These are phyloP conservation scores for Boleophthalmus pectinirostris DNA, from an alignment of 2,113 vertebrate species.

Conservation along the genomic window DNA sequence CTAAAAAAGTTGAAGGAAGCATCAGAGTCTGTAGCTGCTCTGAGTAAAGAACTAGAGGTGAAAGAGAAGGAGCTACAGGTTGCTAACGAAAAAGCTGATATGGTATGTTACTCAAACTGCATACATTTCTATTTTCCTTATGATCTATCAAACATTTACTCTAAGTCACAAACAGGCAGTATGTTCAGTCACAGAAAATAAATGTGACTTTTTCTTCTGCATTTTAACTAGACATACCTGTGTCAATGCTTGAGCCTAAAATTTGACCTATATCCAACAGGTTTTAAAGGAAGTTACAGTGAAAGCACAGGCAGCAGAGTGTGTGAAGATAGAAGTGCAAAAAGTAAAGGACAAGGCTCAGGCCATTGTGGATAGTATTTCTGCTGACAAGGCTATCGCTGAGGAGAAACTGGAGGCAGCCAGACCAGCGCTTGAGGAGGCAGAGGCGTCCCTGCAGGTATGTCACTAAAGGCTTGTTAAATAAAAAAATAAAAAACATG, in stretches of 20 bases:
- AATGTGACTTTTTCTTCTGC: neutral
- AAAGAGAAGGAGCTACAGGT: conserved; percentile 93
- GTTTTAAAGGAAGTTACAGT: conserved; percentile 94
- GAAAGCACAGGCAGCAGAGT: conserved; percentile 92
- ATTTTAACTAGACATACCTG: neutral
- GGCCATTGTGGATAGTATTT: conserved; percentile 91
- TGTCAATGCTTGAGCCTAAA: neutral
- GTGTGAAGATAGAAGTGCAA: conserved; percentile 91
- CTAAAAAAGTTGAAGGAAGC: conserved; percentile 94
- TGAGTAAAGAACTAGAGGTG: conserved; percentile 89
- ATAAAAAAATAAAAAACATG: neutral
- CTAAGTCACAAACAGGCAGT: neutral
- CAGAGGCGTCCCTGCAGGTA: conserved; percentile 90
- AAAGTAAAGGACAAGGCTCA: conserved; percentile 97
- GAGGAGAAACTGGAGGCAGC: conserved; percentile 90
- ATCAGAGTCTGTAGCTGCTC: conserved; percentile 86
- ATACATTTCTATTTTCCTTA: neutral
- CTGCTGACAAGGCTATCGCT: conserved; percentile 89
- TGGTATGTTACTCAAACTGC: conserved; percentile 66
- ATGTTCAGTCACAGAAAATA: neutral
- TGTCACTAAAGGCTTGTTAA: neutral
- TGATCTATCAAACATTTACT: neutral
- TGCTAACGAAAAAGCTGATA: conserved; percentile 93
- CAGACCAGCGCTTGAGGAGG: conserved; percentile 89
- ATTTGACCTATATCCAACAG: conserved; percentile 62